Conservation (phyloP, 1,140 invertebrate genomes). For the Drosophila lacertosa region DNA sequence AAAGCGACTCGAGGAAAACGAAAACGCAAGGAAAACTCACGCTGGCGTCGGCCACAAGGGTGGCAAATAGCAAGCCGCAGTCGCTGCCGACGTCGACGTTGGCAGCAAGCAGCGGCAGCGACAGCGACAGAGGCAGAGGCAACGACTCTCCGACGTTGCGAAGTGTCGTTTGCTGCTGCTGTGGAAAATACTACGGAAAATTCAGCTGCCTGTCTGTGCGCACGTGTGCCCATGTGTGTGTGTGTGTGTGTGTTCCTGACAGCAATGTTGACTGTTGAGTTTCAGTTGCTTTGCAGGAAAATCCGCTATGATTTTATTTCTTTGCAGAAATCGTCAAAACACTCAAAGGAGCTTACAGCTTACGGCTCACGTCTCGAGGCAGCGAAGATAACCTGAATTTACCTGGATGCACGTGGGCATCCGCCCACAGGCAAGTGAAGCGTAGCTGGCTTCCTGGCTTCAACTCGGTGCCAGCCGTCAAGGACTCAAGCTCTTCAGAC, state of each 20-base stretch:
- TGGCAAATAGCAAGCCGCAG: slow-evolving; percentile 23
- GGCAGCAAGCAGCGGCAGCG: background rate
- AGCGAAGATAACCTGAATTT: background rate
- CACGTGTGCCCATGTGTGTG: background rate
- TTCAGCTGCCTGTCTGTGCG: slow-evolving; percentile 34
- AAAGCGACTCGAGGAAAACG: slow-evolving; percentile 22
- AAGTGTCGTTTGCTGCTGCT: background rate
- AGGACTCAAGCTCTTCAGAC: too few species aligned
- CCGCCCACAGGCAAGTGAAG: background rate
- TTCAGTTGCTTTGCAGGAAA: slow-evolving; percentile 8
- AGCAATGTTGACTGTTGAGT: slow-evolving; percentile 19
- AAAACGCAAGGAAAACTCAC: slow-evolving; percentile 37
- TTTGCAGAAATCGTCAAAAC: background rate
- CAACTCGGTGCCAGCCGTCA: too few species aligned
- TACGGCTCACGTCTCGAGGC: background rate
- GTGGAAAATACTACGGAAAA: slow-evolving; percentile 46
- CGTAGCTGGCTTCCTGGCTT: too few species aligned
- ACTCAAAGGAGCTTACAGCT: slow-evolving; percentile 22
- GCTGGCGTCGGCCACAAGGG: slow-evolving; percentile 32
- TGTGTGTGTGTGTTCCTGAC: slow-evolving; percentile 5
- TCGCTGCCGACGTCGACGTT: slow-evolving; percentile 1
- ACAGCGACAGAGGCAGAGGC: background rate
- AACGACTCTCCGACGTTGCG: slow-evolving; percentile 2
- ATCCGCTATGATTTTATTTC: slow-evolving; percentile 9
- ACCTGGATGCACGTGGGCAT: background rate